phyloP scores from a whole-genome alignment of 2,888 invertebrate genomes.

The Callimorpha dominula region DNA sequence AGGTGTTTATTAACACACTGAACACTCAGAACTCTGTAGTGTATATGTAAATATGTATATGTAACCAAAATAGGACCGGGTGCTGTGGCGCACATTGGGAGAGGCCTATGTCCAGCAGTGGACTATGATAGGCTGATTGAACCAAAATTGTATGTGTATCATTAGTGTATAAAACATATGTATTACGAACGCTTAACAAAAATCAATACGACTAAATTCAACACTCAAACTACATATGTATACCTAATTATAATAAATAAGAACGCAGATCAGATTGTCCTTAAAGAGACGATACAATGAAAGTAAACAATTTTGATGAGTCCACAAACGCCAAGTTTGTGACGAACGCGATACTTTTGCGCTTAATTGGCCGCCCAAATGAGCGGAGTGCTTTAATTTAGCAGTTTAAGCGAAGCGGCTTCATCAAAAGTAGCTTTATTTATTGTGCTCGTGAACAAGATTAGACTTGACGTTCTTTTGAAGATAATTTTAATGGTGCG shows the following conservation, averaged over 20 bases:
- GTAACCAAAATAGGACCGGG: too few species aligned
- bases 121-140: too few species aligned
- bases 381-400: slow-evolving; percentile 75
- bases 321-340: slow-evolving; percentile 66
- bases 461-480: slow-evolving; percentile 73
- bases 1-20: too few species aligned
- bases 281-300: slow-evolving; percentile 69
- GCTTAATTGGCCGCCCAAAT: slow-evolving; percentile 81
- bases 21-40: background rate
- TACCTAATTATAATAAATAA: slow-evolving; percentile 45
- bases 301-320: slow-evolving; percentile 81
- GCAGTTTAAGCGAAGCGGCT: slow-evolving; percentile 64
- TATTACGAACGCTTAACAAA: too few species aligned
- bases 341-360: slow-evolving; percentile 74
- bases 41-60: background rate
- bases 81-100: too few species aligned
- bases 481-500: slow-evolving; percentile 78
- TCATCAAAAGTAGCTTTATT: slow-evolving; percentile 77
- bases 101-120: too few species aligned
- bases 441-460: slow-evolving; percentile 69
- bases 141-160: too few species aligned
- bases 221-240: background rate
- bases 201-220: too few species aligned
- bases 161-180: too few species aligned
- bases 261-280: slow-evolving; percentile 65